Conservation (phyloP, 2,888 invertebrate genomes). For the Lochmaea capreae region DNA sequence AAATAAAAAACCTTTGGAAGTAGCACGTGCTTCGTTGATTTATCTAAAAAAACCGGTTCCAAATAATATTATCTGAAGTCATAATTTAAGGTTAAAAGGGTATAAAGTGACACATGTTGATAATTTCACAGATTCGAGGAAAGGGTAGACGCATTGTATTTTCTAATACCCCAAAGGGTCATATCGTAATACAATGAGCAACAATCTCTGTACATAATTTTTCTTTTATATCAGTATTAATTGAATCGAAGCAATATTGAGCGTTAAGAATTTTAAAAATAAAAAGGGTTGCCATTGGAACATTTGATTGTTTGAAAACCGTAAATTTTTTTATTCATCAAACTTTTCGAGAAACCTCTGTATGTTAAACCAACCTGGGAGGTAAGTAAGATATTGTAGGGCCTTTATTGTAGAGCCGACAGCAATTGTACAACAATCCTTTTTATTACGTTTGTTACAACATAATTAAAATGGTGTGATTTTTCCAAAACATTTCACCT, state of each 20-base stretch:
- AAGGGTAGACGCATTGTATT: slow-evolving; percentile 56
- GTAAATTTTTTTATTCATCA: neutral
- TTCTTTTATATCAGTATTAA: slow-evolving; percentile 42
- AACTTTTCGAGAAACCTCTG: neutral
- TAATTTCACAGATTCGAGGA: slow-evolving; percentile 57
- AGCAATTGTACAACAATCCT: slow-evolving; percentile 40
- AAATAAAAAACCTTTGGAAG: too few species aligned
- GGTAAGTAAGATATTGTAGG: slow-evolving; percentile 26
- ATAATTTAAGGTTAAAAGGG: slow-evolving; percentile 51
- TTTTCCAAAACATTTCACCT: slow-evolving; percentile 64
- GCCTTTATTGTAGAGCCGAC: slow-evolving; percentile 18
- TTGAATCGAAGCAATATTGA: slow-evolving; percentile 48
- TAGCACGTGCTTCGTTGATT: slow-evolving; percentile 46
- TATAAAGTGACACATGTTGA: slow-evolving; percentile 55
- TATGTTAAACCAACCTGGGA: slow-evolving; percentile 30
- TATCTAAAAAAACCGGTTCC: slow-evolving; percentile 38
- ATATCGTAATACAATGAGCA: slow-evolving; percentile 44
- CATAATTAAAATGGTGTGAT: slow-evolving; percentile 65
- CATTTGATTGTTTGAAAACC: neutral
- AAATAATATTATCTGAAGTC: slow-evolving; percentile 50
- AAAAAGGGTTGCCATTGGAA: neutral
- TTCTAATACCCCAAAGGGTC: slow-evolving; percentile 49
- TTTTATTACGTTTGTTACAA: slow-evolving; percentile 57
- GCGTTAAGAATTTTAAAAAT: slow-evolving; percentile 20
- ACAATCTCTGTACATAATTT: slow-evolving; percentile 52